phyloP scores from a whole-genome alignment of 2,113 vertebrate species.

The Rallus limicola region DNA sequence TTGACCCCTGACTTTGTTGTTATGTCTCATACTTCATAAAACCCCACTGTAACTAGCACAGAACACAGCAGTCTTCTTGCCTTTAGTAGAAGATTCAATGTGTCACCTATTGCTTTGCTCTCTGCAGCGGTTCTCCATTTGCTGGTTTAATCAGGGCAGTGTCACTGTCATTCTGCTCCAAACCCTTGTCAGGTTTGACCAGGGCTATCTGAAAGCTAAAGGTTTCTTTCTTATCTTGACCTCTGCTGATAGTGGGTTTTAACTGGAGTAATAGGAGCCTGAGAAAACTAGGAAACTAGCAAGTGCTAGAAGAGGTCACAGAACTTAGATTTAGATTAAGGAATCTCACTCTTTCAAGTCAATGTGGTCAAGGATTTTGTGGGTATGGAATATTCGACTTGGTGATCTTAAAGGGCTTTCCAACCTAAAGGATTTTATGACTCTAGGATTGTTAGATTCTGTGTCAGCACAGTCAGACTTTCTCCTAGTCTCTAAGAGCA shows the following conservation, averaged over 20 bases:
- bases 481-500: not conserved
- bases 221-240: not conserved
- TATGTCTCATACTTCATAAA: conserved; percentile 8
- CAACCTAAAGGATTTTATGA: not conserved
- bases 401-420: not conserved
- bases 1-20: conserved; percentile 23
- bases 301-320: not conserved
- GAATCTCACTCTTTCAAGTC: not conserved
- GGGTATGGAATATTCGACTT: not conserved
- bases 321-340: not conserved
- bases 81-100: conserved; percentile 16
- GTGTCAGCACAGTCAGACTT: not conserved
- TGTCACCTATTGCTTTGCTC: conserved; percentile 48
- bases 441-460: not conserved
- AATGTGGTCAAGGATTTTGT: not conserved
- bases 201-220: not conserved
- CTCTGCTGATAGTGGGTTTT: not conserved
- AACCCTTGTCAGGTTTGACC: not conserved
- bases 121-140: not conserved
- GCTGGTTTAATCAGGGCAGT: not conserved
- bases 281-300: not conserved
- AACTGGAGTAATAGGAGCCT: not conserved
- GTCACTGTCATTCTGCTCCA: not conserved
- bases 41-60: conserved; percentile 41
- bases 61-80: conserved; percentile 40